Percentiles rank a stretch among this genome's conserved stretches.
Conservation (phyloP, 2,888 invertebrate genomes). For the Portevinia maculata region DNA sequence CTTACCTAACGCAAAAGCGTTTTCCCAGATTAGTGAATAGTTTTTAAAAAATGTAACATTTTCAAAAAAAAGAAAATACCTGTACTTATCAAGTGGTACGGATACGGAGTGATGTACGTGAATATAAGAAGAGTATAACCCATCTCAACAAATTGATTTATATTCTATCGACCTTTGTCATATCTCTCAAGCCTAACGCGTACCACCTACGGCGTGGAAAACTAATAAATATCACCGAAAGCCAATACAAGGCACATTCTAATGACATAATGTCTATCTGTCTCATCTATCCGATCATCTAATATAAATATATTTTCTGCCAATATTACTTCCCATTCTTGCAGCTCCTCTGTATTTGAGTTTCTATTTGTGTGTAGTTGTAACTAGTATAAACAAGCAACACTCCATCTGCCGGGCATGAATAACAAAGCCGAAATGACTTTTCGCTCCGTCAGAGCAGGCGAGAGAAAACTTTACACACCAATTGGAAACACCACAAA, state of each 20-base stretch:
- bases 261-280: constrained; percentile 52
- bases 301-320: constrained; percentile 62
- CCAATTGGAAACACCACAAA: constrained; percentile 66
- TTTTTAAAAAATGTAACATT: too few species aligned
- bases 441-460: constrained; percentile 10
- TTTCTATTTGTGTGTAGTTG: constrained; percentile 38
- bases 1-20: too few species aligned
- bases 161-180: constrained; percentile 30
- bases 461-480: constrained; percentile 44
- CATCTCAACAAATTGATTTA: constrained; percentile 38
- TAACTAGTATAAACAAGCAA: constrained; percentile 52
- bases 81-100: too few species aligned
- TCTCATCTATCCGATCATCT: constrained; percentile 51
- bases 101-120: too few species aligned
- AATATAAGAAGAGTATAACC: too few species aligned
- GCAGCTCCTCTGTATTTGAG: constrained; percentile 7
- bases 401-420: constrained; percentile 58
- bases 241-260: constrained; percentile 69
- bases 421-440: constrained; percentile 56
- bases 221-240: constrained; percentile 74
- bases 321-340: constrained; percentile 50
- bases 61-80: too few species aligned
- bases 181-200: background rate
- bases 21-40: too few species aligned
- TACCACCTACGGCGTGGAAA: constrained; percentile 60